Conservation (phyloP, 2,888 invertebrate genomes). For the Rotaria sp. region DNA sequence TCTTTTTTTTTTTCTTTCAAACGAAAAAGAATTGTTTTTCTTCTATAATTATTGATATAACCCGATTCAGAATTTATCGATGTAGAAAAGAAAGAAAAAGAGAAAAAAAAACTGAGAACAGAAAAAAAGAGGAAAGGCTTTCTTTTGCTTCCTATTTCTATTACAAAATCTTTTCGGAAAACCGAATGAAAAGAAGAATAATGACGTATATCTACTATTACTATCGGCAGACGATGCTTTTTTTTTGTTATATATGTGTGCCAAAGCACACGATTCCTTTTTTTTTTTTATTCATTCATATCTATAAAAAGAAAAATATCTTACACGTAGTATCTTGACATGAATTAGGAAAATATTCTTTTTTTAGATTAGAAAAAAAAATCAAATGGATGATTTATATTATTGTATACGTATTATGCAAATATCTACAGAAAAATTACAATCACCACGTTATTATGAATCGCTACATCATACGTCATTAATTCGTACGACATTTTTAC, state of each 20-base stretch:
- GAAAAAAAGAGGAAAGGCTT: background rate
- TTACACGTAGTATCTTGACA: background rate
- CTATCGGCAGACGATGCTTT: background rate
- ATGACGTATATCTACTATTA: background rate
- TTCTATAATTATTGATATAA: background rate
- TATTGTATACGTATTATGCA: conserved; percentile 17
- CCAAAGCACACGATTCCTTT: background rate
- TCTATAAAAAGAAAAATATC: background rate
- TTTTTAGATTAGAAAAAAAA: background rate
- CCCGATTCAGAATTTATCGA: background rate
- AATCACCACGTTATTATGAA: background rate
- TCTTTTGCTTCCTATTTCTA: background rate
- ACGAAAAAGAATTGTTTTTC: background rate
- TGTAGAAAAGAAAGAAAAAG: conserved; percentile 2
- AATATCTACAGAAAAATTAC: conserved; percentile 11
- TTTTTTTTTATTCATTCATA: background rate
- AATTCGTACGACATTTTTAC: background rate
- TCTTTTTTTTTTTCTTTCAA: background rate
- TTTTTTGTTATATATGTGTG: background rate
- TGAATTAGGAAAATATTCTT: background rate
- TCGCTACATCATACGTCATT: background rate
- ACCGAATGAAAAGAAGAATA: conserved; percentile 5
- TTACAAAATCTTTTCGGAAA: background rate
- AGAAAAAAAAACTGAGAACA: background rate
- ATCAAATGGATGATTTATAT: background rate